phyloP scores from a whole-genome alignment of 2,888 invertebrate species.

The Polylopha cassiicola region DNA sequence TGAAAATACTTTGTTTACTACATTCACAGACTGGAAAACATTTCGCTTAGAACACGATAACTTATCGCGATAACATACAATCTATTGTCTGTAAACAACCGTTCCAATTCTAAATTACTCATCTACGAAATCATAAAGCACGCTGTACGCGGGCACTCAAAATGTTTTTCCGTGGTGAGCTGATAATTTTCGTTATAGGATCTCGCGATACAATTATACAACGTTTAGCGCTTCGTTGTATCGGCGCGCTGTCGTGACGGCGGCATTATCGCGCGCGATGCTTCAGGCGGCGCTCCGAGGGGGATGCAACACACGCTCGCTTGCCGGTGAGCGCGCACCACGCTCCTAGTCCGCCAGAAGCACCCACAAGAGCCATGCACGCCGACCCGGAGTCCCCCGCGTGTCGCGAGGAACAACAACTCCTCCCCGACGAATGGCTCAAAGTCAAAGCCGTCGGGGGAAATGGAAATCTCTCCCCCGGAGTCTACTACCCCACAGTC shows the following conservation, averaged over 20 bases:
- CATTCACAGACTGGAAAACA: no score
- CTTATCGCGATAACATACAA: no score
- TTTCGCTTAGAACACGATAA: no score
- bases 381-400: slow-evolving; percentile 70
- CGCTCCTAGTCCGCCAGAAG: slow-evolving; percentile 26
- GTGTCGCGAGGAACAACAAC: slow-evolving; percentile 68
- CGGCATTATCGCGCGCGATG: slow-evolving; percentile 73
- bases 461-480: slow-evolving; percentile 71
- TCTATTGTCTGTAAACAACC: no score
- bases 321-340: slow-evolving; percentile 48
- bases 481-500: slow-evolving; percentile 69
- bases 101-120: background rate
- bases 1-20: no score
- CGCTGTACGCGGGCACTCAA: slow-evolving; percentile 63
- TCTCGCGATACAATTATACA: slow-evolving; percentile 72
- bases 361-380: slow-evolving; percentile 47
- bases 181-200: slow-evolving; percentile 73
- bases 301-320: slow-evolving; percentile 59
- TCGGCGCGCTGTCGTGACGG: slow-evolving; percentile 67
- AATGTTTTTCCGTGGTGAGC: slow-evolving; percentile 64
- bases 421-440: slow-evolving; percentile 71
- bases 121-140: slow-evolving; percentile 24
- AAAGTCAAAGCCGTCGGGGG: slow-evolving; percentile 61
- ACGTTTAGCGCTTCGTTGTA: slow-evolving; percentile 65
- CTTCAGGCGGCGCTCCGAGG: slow-evolving; percentile 63